These are phyloP conservation scores for Pseudobourletiella spinata DNA, from an alignment of 1,140 invertebrate genomes.

Conservation along the genomic window DNA sequence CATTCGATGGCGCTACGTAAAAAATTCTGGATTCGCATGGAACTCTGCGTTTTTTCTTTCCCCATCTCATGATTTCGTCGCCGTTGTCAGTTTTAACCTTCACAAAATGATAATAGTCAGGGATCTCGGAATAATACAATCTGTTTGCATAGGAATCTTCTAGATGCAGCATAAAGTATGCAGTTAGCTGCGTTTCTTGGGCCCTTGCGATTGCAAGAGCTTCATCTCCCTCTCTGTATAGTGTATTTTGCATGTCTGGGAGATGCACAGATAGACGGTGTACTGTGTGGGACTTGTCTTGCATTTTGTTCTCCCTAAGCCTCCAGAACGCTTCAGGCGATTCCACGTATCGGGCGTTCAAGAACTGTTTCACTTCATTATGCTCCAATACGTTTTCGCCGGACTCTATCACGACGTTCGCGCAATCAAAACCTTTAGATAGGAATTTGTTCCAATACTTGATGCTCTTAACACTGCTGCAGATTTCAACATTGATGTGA, in stretches of 20 bases:
- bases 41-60: no score
- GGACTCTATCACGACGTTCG: background rate
- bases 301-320: constrained; percentile 30
- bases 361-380: constrained; percentile 34
- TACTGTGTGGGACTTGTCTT: constrained; percentile 36
- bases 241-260: constrained; percentile 41
- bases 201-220: background rate
- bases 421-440: constrained; percentile 26
- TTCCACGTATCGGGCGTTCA: constrained; percentile 37
- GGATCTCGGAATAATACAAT: constrained; percentile 36
- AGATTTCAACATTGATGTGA: constrained; percentile 47
- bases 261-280: constrained; percentile 40
- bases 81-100: no score
- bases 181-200: constrained; percentile 28
- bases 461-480: constrained; percentile 46
- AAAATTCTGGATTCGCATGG: no score
- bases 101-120: constrained; percentile 33
- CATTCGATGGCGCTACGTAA: no score
- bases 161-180: constrained; percentile 30
- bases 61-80: no score
- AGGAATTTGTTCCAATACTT: constrained; percentile 43
- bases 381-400: background rate
- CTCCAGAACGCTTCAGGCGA: constrained; percentile 38
- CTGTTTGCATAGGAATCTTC: constrained; percentile 17
- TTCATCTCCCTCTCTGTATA: constrained; percentile 31